These are phyloP conservation scores for Pelobates fuscus DNA, from an alignment of 2,113 vertebrate genomes.

Conservation along the genomic window DNA sequence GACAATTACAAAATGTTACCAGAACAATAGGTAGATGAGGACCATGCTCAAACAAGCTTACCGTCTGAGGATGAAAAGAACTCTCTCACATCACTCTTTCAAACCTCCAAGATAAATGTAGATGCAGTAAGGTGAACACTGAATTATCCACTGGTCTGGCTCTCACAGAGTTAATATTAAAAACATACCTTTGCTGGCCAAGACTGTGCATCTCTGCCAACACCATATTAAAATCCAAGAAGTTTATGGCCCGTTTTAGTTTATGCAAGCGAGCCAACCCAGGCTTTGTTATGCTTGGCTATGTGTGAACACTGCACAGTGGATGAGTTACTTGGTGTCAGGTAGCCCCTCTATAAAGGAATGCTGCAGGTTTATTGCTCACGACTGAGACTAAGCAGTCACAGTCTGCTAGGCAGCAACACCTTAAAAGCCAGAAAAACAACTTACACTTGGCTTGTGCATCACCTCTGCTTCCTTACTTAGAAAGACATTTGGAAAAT, in stretches of 20 bases:
- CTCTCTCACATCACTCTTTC: too few species aligned
- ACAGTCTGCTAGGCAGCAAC: slow-evolving; percentile 5
- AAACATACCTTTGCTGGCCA: background rate
- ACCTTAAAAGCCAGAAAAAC: slow-evolving; percentile 6
- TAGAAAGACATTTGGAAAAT: background rate
- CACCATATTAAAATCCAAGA: background rate
- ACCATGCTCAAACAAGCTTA: too few species aligned
- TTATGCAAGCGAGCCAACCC: background rate
- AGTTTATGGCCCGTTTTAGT: background rate
- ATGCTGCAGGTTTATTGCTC: background rate
- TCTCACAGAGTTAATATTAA: background rate
- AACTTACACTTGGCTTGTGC: background rate
- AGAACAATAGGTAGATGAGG: too few species aligned
- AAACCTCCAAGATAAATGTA: too few species aligned
- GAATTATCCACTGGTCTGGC: too few species aligned
- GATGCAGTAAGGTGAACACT: too few species aligned
- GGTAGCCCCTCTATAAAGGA: background rate
- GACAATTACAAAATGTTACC: too few species aligned
- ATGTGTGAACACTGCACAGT: background rate
- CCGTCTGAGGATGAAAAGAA: too few species aligned
- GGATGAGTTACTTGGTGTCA: background rate
- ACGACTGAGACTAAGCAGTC: slow-evolving; percentile 15
- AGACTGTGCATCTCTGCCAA: background rate
- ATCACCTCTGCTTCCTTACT: background rate
- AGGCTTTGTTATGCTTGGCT: background rate